Conservation (phyloP, 2,113 vertebrate species). For the Periophthalmodon schlosseri region DNA sequence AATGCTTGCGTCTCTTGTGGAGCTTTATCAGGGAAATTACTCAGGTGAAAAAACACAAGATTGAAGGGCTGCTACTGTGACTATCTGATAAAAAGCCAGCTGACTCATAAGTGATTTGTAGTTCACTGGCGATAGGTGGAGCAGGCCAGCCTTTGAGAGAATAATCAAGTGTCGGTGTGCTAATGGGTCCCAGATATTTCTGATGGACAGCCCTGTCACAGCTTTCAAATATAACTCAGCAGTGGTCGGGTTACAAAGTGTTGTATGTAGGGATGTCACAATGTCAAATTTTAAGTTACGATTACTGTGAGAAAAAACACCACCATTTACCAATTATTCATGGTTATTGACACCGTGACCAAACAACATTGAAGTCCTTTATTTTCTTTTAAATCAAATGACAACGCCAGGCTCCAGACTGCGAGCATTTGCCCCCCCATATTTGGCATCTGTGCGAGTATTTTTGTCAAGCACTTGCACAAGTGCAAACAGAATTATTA, state of each 20-base stretch:
- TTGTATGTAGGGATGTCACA: no score
- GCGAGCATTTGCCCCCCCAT: no score
- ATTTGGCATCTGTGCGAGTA: no score
- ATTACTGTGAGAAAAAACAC: no score
- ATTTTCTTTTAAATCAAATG: no score
- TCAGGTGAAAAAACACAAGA: conserved; percentile 18
- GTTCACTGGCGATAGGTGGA: conserved; percentile 33
- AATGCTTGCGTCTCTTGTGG: conserved; percentile 33
- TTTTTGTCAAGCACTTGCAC: no score
- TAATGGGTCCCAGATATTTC: conserved; percentile 6
- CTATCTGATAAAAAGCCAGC: conserved; percentile 51
- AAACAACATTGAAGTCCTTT: no score
- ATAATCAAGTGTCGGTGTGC: conserved; percentile 22
- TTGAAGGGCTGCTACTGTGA: conserved; percentile 40
- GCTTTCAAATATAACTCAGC: neutral
- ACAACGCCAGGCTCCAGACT: no score
- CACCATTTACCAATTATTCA: no score
- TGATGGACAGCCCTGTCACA: conserved; percentile 8
- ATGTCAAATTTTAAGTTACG: no score
- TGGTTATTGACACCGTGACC: no score
- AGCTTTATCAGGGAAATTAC: conserved; percentile 57
- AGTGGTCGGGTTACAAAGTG: neutral
- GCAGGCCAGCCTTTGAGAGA: conserved; percentile 20
- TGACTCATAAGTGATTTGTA: conserved; percentile 61
- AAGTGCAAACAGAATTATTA: no score